phyloP scores from a whole-genome alignment of 1,140 invertebrate genomes.

The Magallana ariakensis region DNA sequence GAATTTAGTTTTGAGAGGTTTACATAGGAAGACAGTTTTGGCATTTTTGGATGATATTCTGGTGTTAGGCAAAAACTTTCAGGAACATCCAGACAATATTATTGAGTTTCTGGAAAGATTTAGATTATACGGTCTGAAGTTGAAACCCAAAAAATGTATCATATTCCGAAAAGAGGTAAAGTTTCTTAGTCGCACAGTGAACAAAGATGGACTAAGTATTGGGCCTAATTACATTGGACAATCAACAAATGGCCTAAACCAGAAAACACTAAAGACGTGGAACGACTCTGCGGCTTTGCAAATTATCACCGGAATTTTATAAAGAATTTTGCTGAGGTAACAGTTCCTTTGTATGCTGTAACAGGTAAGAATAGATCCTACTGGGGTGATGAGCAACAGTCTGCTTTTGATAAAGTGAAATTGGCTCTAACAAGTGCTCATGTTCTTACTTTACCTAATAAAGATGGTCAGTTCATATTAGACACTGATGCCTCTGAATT shows the following conservation, averaged over 20 bases:
- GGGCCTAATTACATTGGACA: neutral
- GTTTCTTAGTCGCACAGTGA: slow-evolving; percentile 4
- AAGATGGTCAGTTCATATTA: slow-evolving; percentile 70
- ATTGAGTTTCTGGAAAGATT: slow-evolving; percentile 18
- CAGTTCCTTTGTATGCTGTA: neutral
- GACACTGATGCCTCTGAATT: slow-evolving; percentile 78
- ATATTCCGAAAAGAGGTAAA: slow-evolving; percentile 17
- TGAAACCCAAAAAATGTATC: slow-evolving; percentile 38
- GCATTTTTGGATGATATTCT: slow-evolving; percentile 45
- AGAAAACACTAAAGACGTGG: slow-evolving; percentile 39
- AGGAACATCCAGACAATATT: slow-evolving; percentile 35
- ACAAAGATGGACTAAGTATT: neutral
- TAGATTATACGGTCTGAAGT: slow-evolving; percentile 23
- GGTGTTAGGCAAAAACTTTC: slow-evolving; percentile 18
- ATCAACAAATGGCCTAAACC: slow-evolving; percentile 19
- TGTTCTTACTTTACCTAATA: slow-evolving; percentile 69
- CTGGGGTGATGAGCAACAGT: neutral
- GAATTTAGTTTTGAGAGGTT: slow-evolving; percentile 7
- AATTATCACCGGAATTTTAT: slow-evolving; percentile 45
- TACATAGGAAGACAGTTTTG: slow-evolving; percentile 22
- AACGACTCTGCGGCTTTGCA: slow-evolving; percentile 42
- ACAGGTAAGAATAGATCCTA: slow-evolving; percentile 34
- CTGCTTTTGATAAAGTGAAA: slow-evolving; percentile 58
- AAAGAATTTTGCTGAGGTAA: slow-evolving; percentile 36
- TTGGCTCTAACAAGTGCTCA: slow-evolving; percentile 57